Evolutionary conservation across 2,888 invertebrate genomes (phyloP).

Genomic region (Ashinkailepas kermadecensis): DNA sequence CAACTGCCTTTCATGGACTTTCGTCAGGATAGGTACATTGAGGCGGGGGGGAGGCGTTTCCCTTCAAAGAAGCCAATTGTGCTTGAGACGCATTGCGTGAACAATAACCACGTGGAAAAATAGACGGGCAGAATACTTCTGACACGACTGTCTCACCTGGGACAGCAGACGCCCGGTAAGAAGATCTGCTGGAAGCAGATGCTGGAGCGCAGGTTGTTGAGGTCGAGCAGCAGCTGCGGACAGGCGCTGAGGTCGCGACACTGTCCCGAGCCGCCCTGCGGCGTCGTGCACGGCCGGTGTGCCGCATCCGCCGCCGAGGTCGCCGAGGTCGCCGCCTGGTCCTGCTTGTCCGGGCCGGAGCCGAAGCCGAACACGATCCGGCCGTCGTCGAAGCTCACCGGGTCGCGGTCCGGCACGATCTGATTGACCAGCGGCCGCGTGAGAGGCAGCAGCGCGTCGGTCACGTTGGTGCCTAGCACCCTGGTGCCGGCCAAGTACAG

Average conservation of each 20-base stretch:
- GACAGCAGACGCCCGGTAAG: slow-evolving; percentile 88
- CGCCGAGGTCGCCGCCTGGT: slow-evolving; percentile 26
- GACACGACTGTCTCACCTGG: slow-evolving; percentile 40
- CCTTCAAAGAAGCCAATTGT: too few species aligned
- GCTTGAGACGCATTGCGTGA: too few species aligned
- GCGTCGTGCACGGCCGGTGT: slow-evolving; percentile 63
- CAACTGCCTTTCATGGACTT: too few species aligned
- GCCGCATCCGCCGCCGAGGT: slow-evolving; percentile 38
- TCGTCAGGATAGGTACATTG: too few species aligned
- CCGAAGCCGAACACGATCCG: slow-evolving; percentile 36
- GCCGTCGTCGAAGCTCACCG: slow-evolving; percentile 37
- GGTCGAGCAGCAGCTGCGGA: slow-evolving; percentile 70
- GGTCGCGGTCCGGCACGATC: slow-evolving; percentile 36
- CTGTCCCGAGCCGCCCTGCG: slow-evolving; percentile 66
- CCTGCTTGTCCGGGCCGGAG: slow-evolving; percentile 31
- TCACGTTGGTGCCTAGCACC: slow-evolving; percentile 67
- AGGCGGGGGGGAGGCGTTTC: too few species aligned
- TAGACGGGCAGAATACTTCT: too few species aligned
- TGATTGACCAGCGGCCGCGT: slow-evolving; percentile 43
- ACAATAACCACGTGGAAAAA: too few species aligned
- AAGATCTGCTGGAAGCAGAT: slow-evolving; percentile 85
- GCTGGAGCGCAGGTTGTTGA: slow-evolving; percentile 72
- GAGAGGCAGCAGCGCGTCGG: slow-evolving; percentile 69
- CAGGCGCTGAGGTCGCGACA: slow-evolving; percentile 85
- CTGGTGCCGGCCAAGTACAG: slow-evolving; percentile 72